A percentile compares a stretch with the other conserved stretches of the same genome.
Conservation (phyloP, 2,888 invertebrate species). For the Drosophila pegasa region DNA sequence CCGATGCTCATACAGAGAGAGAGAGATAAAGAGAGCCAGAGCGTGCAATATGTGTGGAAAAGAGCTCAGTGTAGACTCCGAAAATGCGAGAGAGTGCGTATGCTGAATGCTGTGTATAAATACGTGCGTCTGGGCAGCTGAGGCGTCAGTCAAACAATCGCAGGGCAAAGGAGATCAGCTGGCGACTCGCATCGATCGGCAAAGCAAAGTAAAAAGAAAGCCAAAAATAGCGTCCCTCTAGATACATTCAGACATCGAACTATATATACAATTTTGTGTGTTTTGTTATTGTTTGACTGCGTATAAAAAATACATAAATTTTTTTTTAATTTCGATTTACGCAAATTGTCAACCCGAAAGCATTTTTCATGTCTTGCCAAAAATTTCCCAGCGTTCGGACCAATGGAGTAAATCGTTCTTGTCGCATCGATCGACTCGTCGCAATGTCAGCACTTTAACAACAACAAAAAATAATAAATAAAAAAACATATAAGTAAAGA, state of each 20-base stretch:
- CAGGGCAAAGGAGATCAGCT: slow-evolving; percentile 43
- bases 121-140: slow-evolving; percentile 52
- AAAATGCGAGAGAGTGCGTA: slow-evolving; percentile 38
- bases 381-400: slow-evolving; percentile 44
- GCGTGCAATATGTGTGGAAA: neutral
- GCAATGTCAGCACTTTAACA: slow-evolving; percentile 62
- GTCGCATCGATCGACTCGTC: slow-evolving; percentile 40
- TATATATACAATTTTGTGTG: slow-evolving; percentile 15
- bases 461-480: slow-evolving; percentile 10
- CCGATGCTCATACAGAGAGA: slow-evolving; percentile 18
- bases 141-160: slow-evolving; percentile 54
- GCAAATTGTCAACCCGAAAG: slow-evolving; percentile 55
- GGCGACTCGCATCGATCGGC: slow-evolving; percentile 28
- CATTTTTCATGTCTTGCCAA: slow-evolving; percentile 73
- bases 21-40: neutral
- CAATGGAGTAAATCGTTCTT: slow-evolving; percentile 53
- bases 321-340: slow-evolving; percentile 27
- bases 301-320: neutral
- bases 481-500: slow-evolving; percentile 5
- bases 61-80: slow-evolving; percentile 27
- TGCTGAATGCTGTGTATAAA: slow-evolving; percentile 61
- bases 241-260: neutral
- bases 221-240: slow-evolving; percentile 42
- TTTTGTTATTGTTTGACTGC: slow-evolving; percentile 16
- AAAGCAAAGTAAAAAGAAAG: slow-evolving; percentile 6